Evolutionary conservation across 2,888 invertebrate species (phyloP).

Genomic region (Lithophane leautieri): DNA sequence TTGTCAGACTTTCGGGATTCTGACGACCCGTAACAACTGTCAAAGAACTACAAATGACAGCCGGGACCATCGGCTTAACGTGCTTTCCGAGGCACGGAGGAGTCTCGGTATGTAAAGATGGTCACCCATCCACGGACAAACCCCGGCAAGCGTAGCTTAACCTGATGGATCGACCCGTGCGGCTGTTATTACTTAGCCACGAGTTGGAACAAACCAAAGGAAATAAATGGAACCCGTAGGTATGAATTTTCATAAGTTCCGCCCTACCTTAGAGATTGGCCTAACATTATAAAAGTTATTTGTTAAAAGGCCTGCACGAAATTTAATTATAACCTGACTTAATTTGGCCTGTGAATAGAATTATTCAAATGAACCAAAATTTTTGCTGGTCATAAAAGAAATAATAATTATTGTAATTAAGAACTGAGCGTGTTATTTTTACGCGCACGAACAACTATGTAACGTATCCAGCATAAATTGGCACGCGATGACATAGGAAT

Average conservation of each 20-base stretch:
- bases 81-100: too few relatives aligned
- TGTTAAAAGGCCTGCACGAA: constrained; percentile 33
- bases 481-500: constrained; percentile 4
- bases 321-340: constrained; percentile 47
- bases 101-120: too few relatives aligned
- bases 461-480: constrained; percentile 15
- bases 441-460: constrained; percentile 27
- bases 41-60: too few relatives aligned
- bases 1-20: too few relatives aligned
- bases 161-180: too few relatives aligned
- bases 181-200: too few relatives aligned
- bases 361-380: constrained; percentile 50
- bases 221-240: constrained; percentile 32
- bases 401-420: constrained; percentile 39
- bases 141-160: too few relatives aligned
- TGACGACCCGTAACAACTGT: too few relatives aligned
- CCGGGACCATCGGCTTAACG: too few relatives aligned
- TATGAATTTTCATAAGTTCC: constrained; percentile 56
- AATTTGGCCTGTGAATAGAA: constrained; percentile 50
- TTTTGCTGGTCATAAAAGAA: constrained; percentile 38
- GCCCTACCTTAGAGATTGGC: constrained; percentile 8
- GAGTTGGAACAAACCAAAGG: constrained; percentile 29
- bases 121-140: too few relatives aligned
- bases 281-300: constrained; percentile 46
- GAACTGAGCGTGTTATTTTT: constrained; percentile 27